Conservation (phyloP, 2,113 vertebrate species). For the Larimichthys polyactis region DNA sequence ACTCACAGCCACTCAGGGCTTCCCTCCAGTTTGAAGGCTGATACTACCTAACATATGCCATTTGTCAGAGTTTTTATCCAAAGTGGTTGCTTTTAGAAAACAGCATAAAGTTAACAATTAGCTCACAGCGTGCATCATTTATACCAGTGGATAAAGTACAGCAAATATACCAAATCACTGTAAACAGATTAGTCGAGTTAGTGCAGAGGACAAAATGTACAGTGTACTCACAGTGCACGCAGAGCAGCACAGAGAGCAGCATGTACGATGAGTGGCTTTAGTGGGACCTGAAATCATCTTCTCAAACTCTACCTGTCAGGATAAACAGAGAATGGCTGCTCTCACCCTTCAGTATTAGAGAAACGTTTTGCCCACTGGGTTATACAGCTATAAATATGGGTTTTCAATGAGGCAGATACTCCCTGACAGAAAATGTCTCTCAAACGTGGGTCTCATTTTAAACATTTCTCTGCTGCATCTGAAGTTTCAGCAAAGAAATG, state of each 20-base stretch:
- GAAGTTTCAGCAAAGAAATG: neutral
- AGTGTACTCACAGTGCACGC: neutral
- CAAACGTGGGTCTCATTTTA: neutral
- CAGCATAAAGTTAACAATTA: conserved; percentile 3
- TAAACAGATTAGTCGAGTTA: conserved; percentile 11
- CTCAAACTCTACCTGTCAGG: neutral
- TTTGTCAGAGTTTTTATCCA: conserved; percentile 27
- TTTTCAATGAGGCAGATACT: neutral
- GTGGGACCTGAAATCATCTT: neutral
- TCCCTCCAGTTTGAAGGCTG: conserved; percentile 16
- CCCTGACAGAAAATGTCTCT: neutral
- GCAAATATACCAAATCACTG: neutral
- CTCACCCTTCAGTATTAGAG: neutral
- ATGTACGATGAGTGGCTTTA: neutral
- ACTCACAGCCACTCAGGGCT: conserved; percentile 17
- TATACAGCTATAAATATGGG: neutral
- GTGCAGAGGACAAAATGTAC: conserved; percentile 24
- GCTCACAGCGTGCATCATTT: neutral
- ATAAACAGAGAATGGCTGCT: too few species aligned
- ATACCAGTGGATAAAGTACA: neutral
- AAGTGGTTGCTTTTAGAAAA: conserved; percentile 2
- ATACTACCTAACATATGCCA: conserved; percentile 13
- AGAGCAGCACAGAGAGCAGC: neutral
- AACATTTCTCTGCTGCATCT: neutral
- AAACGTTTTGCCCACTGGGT: neutral